phyloP scores from a whole-genome alignment of 2,888 invertebrate species.

The Sminthurides aquaticus region DNA sequence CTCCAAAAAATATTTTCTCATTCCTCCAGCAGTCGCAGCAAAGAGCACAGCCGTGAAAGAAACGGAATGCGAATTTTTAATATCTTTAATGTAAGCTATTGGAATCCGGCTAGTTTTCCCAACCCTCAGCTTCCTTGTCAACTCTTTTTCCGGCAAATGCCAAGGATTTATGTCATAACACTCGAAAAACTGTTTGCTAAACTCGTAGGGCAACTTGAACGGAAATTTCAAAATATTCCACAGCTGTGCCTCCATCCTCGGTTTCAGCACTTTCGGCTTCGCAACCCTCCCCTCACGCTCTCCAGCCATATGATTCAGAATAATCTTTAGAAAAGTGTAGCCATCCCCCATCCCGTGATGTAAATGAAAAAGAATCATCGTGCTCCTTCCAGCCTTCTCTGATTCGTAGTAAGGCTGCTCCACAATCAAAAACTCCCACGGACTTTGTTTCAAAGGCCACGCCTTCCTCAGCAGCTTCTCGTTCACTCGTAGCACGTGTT shows the following conservation, averaged over 20 bases:
- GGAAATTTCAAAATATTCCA: conserved; percentile 8
- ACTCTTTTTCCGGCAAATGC: conserved; percentile 13
- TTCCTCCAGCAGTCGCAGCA: conserved; percentile 22
- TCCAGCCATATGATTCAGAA: conserved; percentile 18
- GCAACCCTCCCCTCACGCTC: conserved; percentile 5
- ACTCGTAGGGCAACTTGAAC: conserved; percentile 14
- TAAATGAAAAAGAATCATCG: conserved; percentile 13
- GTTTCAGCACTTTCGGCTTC: background rate
- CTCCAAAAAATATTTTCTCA: conserved; percentile 21
- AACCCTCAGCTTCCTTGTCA: conserved; percentile 8
- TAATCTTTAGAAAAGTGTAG: conserved; percentile 17
- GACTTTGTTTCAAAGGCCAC: conserved; percentile 16
- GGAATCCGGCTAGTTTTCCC: conserved; percentile 13
- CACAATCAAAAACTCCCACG: conserved; percentile 24
- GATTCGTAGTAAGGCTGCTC: conserved; percentile 12
- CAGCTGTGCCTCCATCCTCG: background rate
- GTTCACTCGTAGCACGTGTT: conserved; percentile 15
- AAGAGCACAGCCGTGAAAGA: conserved; percentile 22
- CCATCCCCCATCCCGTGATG: conserved; percentile 28
- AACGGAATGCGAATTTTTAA: conserved; percentile 18
- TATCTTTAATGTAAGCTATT: conserved; percentile 16
- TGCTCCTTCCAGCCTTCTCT: background rate
- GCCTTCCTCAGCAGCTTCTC: conserved; percentile 14
- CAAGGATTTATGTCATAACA: conserved; percentile 18
- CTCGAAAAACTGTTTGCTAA: conserved; percentile 17